These are phyloP conservation scores for Apostichopus japonicus DNA, from an alignment of 35 echinoderm and acorn worm genomes.

Conservation along the genomic window DNA sequence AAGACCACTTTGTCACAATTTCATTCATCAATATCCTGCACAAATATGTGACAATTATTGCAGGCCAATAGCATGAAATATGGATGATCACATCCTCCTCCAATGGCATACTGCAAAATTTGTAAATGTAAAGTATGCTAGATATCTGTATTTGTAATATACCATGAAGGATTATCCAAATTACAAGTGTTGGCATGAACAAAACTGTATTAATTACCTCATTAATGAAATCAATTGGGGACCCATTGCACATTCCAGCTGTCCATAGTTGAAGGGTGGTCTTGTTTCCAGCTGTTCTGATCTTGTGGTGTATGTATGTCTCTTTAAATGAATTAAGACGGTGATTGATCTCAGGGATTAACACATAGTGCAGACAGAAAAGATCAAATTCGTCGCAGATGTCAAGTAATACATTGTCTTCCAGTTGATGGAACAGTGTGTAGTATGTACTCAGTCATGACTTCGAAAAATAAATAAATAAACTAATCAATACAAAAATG, in stretches of 20 bases:
- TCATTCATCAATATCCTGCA: no score
- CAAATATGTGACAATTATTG: no score
- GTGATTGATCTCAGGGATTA: slow-evolving; percentile 1
- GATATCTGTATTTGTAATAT: no score
- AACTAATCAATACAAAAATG: neutral
- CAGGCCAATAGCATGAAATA: no score
- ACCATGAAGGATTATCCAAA: no score
- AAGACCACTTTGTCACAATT: no score
- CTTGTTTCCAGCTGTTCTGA: slow-evolving; percentile 28
- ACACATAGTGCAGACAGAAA: slow-evolving; percentile 55
- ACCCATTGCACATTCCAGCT: neutral
- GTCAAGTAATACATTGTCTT: slow-evolving; percentile 40
- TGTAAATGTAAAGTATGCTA: no score
- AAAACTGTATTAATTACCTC: no score
- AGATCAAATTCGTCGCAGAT: neutral
- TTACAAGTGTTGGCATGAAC: no score
- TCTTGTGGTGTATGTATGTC: slow-evolving; percentile 27
- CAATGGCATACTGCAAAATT: no score
- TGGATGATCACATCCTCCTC: no score
- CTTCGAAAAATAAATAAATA: neutral
- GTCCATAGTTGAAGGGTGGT: slow-evolving; percentile 43
- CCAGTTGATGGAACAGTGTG: slow-evolving; percentile 10
- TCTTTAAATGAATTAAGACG: neutral
- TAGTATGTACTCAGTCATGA: neutral
- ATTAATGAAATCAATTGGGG: no score